phyloP scores from a whole-genome alignment of 2,888 invertebrate genomes.

The Marronus borbonicus region DNA sequence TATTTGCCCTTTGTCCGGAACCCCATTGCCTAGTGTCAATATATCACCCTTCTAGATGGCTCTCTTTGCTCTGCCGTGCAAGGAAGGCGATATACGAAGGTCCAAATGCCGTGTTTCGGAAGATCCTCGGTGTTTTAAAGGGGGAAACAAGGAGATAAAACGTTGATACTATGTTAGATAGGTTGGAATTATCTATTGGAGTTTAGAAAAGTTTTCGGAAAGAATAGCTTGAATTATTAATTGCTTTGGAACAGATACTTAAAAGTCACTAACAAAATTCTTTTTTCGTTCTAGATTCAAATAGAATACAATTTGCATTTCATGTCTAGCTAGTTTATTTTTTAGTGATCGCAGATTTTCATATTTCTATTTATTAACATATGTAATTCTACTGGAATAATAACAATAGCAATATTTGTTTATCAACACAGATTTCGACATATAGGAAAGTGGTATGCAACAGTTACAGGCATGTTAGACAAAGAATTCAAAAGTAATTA shows the following conservation, averaged over 20 bases:
- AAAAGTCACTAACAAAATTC: too few relatives aligned
- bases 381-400: too few relatives aligned
- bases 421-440: too few relatives aligned
- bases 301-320: too few relatives aligned
- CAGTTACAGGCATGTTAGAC: too few relatives aligned
- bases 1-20: conserved; percentile 65
- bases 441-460: too few relatives aligned
- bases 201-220: background rate
- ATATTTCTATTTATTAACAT: too few relatives aligned
- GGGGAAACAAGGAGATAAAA: conserved; percentile 23
- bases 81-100: conserved; percentile 41
- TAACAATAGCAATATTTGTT: too few relatives aligned
- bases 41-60: conserved; percentile 65
- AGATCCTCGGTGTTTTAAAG: background rate
- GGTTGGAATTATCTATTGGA: background rate
- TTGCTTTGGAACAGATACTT: background rate
- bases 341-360: too few relatives aligned
- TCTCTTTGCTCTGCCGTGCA: conserved; percentile 64
- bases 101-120: background rate
- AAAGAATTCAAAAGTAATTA: too few relatives aligned
- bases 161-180: conserved; percentile 38
- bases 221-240: background rate
- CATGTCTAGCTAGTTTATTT: too few relatives aligned
- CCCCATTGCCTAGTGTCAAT: conserved; percentile 66
- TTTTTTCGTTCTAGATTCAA: too few relatives aligned